Percentiles rank a stretch among this genome's conserved stretches.
Conservation (phyloP, 2,888 invertebrate species). For the Liposcelis brunnea region DNA sequence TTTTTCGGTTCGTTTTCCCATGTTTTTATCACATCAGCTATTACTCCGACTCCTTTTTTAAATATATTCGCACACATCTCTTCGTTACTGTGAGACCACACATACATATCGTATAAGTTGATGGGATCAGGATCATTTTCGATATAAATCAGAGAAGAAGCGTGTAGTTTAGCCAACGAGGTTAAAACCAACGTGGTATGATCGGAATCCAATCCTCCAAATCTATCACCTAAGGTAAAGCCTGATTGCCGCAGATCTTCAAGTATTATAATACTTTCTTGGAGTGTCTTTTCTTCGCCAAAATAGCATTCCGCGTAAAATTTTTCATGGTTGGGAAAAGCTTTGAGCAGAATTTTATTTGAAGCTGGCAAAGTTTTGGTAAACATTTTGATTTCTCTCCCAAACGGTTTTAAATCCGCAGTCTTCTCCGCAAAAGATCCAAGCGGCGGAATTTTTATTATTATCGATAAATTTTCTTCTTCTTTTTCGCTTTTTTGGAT, state of each 20-base stretch:
- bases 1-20: not conserved
- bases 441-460: too few species aligned
- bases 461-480: too few species aligned
- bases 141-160: not conserved
- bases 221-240: not conserved
- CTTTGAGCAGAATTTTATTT: too few species aligned
- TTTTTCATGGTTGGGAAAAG: not conserved
- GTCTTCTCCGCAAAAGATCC: too few species aligned
- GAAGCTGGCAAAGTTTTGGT: too few species aligned
- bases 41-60: not conserved
- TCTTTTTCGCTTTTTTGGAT: too few species aligned
- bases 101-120: not conserved
- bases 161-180: not conserved
- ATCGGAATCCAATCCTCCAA: not conserved
- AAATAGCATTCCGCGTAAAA: not conserved
- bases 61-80: not conserved
- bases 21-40: not conserved
- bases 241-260: not conserved
- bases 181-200: not conserved
- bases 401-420: too few species aligned
- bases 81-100: not conserved
- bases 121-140: not conserved
- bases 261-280: not conserved
- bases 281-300: not conserved
- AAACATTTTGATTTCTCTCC: too few species aligned